Percentiles rank a stretch among this genome's conserved stretches.
Conservation (phyloP, 2,113 vertebrate genomes). For the Chaetodon trifascialis region DNA sequence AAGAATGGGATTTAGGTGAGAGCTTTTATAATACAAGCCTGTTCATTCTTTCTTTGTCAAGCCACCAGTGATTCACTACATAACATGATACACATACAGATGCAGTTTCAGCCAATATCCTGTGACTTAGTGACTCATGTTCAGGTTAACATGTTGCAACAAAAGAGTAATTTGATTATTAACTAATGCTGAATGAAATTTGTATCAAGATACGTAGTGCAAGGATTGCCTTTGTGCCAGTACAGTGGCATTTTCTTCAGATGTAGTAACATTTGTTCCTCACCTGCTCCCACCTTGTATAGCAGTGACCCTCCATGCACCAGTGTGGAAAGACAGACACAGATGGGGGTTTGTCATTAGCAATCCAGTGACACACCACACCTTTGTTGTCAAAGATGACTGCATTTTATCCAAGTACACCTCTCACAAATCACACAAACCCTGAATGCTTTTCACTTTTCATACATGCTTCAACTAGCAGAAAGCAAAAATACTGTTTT, state of each 20-base stretch:
- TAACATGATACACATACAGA: too few relatives aligned
- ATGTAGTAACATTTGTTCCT: constrained; percentile 3
- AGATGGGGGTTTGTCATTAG: background rate
- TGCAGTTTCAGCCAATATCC: background rate
- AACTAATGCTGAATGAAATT: background rate
- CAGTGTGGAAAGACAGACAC: background rate
- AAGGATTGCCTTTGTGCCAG: background rate
- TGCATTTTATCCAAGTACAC: background rate
- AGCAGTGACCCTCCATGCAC: background rate
- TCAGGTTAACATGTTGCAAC: background rate
- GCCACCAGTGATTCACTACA: background rate
- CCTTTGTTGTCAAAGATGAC: background rate
- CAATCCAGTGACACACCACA: background rate
- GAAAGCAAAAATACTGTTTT: background rate
- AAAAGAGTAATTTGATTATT: background rate
- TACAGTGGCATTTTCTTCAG: constrained; percentile 1
- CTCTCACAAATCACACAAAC: constrained; percentile 11
- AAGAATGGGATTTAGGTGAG: constrained; percentile 60
- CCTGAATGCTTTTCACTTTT: background rate
- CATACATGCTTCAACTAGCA: background rate
- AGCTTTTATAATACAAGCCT: background rate
- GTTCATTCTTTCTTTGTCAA: background rate
- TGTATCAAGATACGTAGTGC: background rate
- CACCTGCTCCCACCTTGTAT: constrained; percentile 1
- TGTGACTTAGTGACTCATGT: background rate